Conservation (phyloP, 2,113 vertebrate species). For the Gavialis gangeticus region DNA sequence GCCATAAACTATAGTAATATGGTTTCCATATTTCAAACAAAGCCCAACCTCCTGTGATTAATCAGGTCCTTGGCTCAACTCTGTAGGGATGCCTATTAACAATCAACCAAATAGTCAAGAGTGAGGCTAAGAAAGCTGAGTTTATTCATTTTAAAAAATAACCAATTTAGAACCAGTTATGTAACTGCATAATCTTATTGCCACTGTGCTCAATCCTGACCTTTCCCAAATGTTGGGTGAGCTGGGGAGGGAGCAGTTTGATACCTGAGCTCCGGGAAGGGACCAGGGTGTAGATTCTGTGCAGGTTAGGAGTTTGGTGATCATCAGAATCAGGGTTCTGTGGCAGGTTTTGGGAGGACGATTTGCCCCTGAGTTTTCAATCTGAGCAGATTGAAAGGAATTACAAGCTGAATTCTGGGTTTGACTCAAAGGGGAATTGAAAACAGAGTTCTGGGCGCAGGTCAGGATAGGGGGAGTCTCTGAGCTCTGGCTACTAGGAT, state of each 20-base stretch:
- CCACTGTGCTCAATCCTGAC: neutral
- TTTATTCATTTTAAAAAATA: neutral
- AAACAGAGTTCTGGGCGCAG: neutral
- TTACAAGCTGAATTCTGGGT: neutral
- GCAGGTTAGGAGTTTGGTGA: neutral
- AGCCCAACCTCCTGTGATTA: neutral
- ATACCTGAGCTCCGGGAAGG: neutral
- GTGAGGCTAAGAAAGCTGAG: neutral
- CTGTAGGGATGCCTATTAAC: too few relatives aligned
- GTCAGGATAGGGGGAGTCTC: neutral
- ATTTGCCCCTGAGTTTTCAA: neutral
- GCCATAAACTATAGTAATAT: neutral
- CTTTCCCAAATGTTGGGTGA: neutral
- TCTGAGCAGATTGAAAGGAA: neutral
- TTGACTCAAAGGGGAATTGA: neutral
- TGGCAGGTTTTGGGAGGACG: neutral
- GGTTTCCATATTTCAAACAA: accelerated
- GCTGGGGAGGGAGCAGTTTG: neutral
- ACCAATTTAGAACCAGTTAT: neutral
- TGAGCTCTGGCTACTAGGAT: neutral
- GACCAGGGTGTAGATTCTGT: neutral
- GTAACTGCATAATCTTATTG: neutral
- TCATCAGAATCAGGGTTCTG: neutral
- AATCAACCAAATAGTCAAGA: neutral
- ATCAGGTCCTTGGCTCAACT: too few relatives aligned